Percentiles rank a stretch among this genome's conserved stretches.
Evolutionary conservation across 1,140 invertebrate genomes (phyloP).

Genomic region (Metaphire vulgaris): DNA sequence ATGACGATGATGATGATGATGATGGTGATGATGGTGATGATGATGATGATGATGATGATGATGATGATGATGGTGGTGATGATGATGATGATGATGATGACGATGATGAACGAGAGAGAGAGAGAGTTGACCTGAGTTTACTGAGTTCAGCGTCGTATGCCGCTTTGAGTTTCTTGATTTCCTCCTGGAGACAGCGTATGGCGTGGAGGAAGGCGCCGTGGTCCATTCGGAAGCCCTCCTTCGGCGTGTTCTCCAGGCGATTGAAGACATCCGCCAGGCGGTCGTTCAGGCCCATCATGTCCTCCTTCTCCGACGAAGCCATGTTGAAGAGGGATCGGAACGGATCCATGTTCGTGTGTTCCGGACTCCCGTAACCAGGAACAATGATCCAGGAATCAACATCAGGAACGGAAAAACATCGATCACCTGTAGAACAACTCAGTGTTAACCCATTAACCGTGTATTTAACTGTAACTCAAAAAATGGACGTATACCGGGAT

Average conservation of each 20-base stretch:
- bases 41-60: conserved; percentile 2
- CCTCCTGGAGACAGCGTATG: neutral
- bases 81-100: conserved; percentile 1
- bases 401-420: no score
- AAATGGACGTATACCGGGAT: no score
- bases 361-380: neutral
- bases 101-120: no score
- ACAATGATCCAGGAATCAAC: no score
- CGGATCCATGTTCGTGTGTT: neutral
- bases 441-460: no score
- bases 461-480: no score
- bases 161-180: neutral
- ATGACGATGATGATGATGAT: conserved; percentile 1
- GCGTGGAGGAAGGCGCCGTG: neutral
- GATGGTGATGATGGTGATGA: neutral
- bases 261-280: neutral
- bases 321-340: neutral
- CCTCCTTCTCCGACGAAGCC: neutral
- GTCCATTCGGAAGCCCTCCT: neutral
- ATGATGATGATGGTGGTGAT: neutral
- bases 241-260: neutral
- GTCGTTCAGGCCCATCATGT: neutral
- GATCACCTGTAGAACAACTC: no score
- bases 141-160: neutral
- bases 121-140: neutral